A percentile compares a stretch with the other conserved stretches of the same genome.
Conservation (phyloP, 2,797 vertebrate genomes). For the Hyperoplus lanceolatus region DNA sequence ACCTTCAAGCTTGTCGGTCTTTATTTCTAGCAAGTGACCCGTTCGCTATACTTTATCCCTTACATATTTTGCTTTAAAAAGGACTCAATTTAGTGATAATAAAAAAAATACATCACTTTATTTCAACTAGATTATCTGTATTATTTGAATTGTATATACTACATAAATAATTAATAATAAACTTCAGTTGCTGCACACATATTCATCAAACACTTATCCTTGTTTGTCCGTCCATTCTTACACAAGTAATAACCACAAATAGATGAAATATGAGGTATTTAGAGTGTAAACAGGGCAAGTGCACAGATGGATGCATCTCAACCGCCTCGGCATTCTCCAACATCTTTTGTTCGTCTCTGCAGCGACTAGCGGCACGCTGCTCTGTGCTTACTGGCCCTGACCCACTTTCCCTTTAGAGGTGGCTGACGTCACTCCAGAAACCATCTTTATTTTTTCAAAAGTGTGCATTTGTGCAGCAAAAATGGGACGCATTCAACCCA, state of each 20-base stretch:
- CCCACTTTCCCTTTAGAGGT: conserved; percentile 75
- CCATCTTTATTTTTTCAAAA: conserved; percentile 37
- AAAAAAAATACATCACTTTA: neutral
- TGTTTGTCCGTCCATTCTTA: neutral
- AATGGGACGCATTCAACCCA: neutral
- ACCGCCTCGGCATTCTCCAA: conserved; percentile 36
- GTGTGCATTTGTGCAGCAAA: conserved; percentile 56
- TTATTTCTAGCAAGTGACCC: no score
- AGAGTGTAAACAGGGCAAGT: neutral
- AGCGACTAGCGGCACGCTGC: conserved; percentile 51
- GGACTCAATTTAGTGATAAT: neutral
- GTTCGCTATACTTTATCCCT: no score
- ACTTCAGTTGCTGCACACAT: neutral
- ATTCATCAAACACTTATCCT: neutral
- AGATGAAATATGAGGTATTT: neutral
- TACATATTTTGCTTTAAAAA: neutral
- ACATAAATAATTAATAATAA: neutral
- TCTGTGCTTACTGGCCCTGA: conserved; percentile 75
- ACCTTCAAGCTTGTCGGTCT: no score
- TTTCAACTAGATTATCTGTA: neutral
- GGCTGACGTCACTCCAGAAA: conserved; percentile 65
- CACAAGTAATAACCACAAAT: neutral
- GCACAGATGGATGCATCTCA: conserved; percentile 52
- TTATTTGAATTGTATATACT: neutral
- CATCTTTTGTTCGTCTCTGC: conserved; percentile 68